These are phyloP conservation scores for Drosophila vallismaia DNA, from an alignment of 2,888 invertebrate species.

Conservation along the genomic window DNA sequence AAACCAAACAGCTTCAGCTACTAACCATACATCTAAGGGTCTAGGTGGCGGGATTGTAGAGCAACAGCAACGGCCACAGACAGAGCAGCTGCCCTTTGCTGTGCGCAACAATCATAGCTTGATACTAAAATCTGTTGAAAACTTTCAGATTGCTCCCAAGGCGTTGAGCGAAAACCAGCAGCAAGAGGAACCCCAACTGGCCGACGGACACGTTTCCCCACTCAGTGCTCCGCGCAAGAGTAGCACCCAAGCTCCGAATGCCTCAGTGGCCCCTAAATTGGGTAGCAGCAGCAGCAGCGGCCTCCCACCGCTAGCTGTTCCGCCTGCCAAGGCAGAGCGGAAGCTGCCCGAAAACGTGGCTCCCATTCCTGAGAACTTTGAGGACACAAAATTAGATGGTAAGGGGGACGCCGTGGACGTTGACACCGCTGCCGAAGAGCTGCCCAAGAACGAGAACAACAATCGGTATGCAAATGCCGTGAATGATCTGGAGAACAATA, in stretches of 20 bases:
- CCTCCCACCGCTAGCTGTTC: slow-evolving; percentile 63
- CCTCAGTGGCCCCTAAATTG: slow-evolving; percentile 56
- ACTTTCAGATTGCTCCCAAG: slow-evolving; percentile 84
- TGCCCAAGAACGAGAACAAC: slow-evolving; percentile 75
- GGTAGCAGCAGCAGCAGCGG: slow-evolving; percentile 64
- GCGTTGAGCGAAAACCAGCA: slow-evolving; percentile 65
- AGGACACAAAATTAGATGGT: slow-evolving; percentile 67
- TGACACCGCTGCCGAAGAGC: slow-evolving; percentile 72
- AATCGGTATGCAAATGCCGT: slow-evolving; percentile 82
- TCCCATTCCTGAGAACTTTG: slow-evolving; percentile 83
- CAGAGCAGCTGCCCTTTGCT: slow-evolving; percentile 52
- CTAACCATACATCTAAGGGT: slow-evolving; percentile 36
- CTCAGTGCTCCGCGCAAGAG: slow-evolving; percentile 75
- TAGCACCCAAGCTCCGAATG: slow-evolving; percentile 44
- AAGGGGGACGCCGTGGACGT: slow-evolving; percentile 59
- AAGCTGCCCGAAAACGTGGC: slow-evolving; percentile 82
- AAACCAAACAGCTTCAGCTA: slow-evolving; percentile 31
- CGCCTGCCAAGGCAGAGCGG: slow-evolving; percentile 70
- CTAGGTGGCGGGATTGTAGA: slow-evolving; percentile 52
- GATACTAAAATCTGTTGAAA: slow-evolving; percentile 84
- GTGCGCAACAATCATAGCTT: slow-evolving; percentile 73
- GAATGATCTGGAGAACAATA: slow-evolving; percentile 70
- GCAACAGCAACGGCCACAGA: slow-evolving; percentile 43
- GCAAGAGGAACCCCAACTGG: slow-evolving; percentile 54
- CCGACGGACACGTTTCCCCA: slow-evolving; percentile 62